Percentiles rank a stretch among this genome's conserved stretches.
phyloP scores from a whole-genome alignment of 2,797 vertebrate genomes.

The Hydrocynus forskahlii region DNA sequence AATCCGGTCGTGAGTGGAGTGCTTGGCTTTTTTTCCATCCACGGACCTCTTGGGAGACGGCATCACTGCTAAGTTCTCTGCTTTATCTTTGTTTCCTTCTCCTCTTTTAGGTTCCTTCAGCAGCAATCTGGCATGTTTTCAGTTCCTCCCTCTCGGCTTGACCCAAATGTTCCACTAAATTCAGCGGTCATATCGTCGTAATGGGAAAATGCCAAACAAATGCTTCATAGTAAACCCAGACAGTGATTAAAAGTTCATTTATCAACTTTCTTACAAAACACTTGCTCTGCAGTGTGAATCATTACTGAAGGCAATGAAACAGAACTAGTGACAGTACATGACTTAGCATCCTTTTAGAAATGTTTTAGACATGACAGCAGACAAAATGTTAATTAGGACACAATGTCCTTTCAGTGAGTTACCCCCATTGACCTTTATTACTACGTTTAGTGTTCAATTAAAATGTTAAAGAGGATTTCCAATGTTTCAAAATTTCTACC shows the following conservation, averaged over 20 bases:
- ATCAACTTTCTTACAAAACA: neutral
- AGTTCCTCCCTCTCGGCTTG: neutral
- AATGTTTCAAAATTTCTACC: no score
- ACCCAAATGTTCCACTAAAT: neutral
- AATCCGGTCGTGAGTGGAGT: constrained; percentile 35
- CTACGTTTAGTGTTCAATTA: no score
- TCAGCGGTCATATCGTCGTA: neutral
- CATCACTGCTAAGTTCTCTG: constrained; percentile 53
- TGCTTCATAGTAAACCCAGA: neutral
- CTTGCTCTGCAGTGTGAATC: neutral
- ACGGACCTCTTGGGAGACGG: constrained; percentile 59
- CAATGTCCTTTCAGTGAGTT: no score
- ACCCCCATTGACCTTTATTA: no score
- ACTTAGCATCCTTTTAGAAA: no score
- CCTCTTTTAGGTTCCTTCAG: constrained; percentile 36
- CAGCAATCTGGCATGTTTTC: neutral
- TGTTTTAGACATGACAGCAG: no score
- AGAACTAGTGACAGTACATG: no score
- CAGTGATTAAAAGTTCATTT: neutral
- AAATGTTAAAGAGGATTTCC: no score
- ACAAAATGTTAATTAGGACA: no score
- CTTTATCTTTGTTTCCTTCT: constrained; percentile 49
- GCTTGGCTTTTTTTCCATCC: constrained; percentile 70
- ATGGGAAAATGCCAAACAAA: constrained; percentile 15
- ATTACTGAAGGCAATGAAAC: neutral